Base-by-base conservation (phyloP, 2,113 vertebrate species). In the Carassius auratus region DNA sequence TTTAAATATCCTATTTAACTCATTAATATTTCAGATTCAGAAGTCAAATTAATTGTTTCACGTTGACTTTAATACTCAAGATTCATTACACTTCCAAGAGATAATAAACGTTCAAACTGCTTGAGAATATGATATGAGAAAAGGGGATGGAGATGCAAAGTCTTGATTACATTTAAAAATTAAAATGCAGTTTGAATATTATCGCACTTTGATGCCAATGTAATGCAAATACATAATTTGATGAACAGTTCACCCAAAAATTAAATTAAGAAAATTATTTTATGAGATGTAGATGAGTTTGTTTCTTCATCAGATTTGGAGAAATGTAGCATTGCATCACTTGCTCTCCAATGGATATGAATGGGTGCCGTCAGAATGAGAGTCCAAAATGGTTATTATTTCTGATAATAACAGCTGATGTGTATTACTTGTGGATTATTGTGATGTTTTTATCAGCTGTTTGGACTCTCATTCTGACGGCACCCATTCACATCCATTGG, bases 131-230 rank as follows among this genome's bases (percentile, higher is more conserved):
- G n/a, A n/a, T 17, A n/a, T 57, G 68, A 38, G 66, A 50, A 57
- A 33, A 13, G 55, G 17, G 74, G 57, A 82, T 69, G 50, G 75
- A 76, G 14, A 64, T 57, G 23, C 71, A 75, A 21, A 62, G 73
- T 52, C 59, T 83, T 61, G 42, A 77, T 81, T 66, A 87, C 26
- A 38, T 38, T 21, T 68, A 87, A 75, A 64, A 69, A 64, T 6
- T 36, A 38, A 68, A 55, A 14, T 75, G 15, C 73, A 30, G 69
- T 82, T 38, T 55, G 61, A 78, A 81, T 76, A 64, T 81, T 55
- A 85, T 86, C 87, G 80, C 76, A 89, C 84, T 87, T 89, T 84
- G 86, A 85, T 81, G 76, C 76, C 71, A 85, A 61, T 77, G 61
- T 87, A 68, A 62, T 83, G 23, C 45, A 69, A 85, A 55, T 36